Evolutionary conservation across 2,113 vertebrate genomes (phyloP), one percentile per base, ranked within the genome.

Genomic region (Oryzias celebensis): DNA sequence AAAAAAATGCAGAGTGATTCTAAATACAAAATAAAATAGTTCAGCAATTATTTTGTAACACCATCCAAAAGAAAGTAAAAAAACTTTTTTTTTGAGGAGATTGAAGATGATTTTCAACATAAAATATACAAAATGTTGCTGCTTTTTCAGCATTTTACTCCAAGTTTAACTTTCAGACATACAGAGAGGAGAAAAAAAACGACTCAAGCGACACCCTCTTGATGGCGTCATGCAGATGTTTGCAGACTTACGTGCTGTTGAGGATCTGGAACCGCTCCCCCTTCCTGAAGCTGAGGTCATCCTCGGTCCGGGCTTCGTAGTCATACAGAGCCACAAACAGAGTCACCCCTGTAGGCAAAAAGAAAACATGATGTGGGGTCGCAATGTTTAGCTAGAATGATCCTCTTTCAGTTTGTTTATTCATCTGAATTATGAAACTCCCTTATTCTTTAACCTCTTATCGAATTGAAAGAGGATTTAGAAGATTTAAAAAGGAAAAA

Each of bases 241-340:
- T 75, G 62, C 51, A 80, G 80, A 95, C 97, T 98, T 94, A 99
- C 97, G 96, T 98, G 96, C 95, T 99, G 88, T 99, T 99, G 83
- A 99, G 89, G 91, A 99, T 99, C 82, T 98, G 97, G 86, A 99
- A 99, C 87, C 98, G 95, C 90, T 99, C 97, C 91, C 97, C 96
- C 92, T 99, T 99, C 78, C 96, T 94, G 91, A 99, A 99, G 92
- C 95, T 99, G 88, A 99, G 93, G 89, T 99, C 97, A 90, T 99
- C 97, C 90, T 98, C 96, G 0, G 97, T 98, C 87, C 97, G 89
- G 68, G 97, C 97, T 80, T 98, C 97, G 47, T 99, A 99, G 91
- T 99, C 97, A 50, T 99, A 99, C 70, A 99, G 95, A 22, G 97
- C 97, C 91, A 99, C 97, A 83, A 99, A 99, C 68, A 99, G 93